phyloP scores from a whole-genome alignment of 2,888 invertebrate genomes.

The Epistrophella euchroma region DNA sequence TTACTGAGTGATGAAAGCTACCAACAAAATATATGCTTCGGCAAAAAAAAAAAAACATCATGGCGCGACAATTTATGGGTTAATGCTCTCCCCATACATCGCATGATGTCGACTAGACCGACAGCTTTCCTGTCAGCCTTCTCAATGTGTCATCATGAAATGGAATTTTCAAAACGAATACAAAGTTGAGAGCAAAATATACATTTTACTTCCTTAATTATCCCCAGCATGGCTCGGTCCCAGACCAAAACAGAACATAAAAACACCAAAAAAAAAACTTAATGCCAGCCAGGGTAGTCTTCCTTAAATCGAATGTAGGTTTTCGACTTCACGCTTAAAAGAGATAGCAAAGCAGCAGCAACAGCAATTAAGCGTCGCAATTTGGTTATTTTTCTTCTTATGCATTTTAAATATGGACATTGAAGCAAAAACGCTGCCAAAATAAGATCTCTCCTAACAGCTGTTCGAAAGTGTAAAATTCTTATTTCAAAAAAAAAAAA shows the following conservation, averaged over 20 bases:
- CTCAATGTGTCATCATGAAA: slow-evolving; percentile 59
- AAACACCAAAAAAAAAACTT: slow-evolving; percentile 40
- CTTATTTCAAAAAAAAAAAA: slow-evolving; percentile 7
- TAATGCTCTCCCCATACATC: slow-evolving; percentile 52
- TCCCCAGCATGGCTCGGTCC: slow-evolving; percentile 46
- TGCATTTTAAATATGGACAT: slow-evolving; percentile 73
- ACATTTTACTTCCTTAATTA: slow-evolving; percentile 69
- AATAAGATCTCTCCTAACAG: slow-evolving; percentile 72
- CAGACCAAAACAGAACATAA: slow-evolving; percentile 31
- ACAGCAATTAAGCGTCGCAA: slow-evolving; percentile 55
- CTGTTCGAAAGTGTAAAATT: slow-evolving; percentile 41
- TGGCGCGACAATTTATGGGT: slow-evolving; percentile 64
- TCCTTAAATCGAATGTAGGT: slow-evolving; percentile 35
- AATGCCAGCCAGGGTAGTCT: slow-evolving; percentile 10
- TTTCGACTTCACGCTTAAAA: slow-evolving; percentile 47
- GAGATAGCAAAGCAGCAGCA: slow-evolving; percentile 13
- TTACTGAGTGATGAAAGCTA: slow-evolving; percentile 42
- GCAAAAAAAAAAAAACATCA: not conserved
- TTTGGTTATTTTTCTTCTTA: slow-evolving; percentile 56
- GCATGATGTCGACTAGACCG: slow-evolving; percentile 31
- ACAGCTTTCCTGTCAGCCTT: slow-evolving; percentile 49
- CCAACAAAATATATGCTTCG: slow-evolving; percentile 7
- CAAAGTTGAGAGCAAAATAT: slow-evolving; percentile 54
- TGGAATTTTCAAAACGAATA: slow-evolving; percentile 25
- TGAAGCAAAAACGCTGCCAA: slow-evolving; percentile 69